Evolutionary conservation across 1,140 invertebrate genomes (phyloP).

Genomic region (Glomeris maerens): DNA sequence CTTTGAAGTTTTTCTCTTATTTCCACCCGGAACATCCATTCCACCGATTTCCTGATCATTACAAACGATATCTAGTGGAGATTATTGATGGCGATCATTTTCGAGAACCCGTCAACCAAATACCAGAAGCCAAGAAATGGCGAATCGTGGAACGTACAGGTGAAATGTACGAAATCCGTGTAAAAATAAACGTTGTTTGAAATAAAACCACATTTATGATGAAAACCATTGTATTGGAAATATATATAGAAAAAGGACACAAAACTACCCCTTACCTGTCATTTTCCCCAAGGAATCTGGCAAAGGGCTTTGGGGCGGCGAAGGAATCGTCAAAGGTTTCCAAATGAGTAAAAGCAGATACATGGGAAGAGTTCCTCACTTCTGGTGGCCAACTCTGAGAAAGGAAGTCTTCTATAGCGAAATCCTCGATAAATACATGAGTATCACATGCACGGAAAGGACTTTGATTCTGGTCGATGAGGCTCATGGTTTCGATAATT

Average conservation of each 20-base stretch:
- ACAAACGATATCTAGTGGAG: constrained; percentile 74
- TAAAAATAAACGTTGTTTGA: background rate
- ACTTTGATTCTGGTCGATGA: constrained; percentile 72
- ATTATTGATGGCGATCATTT: constrained; percentile 58
- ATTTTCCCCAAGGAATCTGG: constrained; percentile 63
- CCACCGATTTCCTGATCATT: constrained; percentile 54
- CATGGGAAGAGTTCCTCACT: constrained; percentile 50
- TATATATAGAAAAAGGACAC: constrained; percentile 41
- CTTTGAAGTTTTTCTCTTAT: background rate
- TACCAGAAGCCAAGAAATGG: constrained; percentile 56
- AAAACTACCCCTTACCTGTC: constrained; percentile 64
- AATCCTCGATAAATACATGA: constrained; percentile 74
- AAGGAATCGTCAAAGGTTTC: constrained; percentile 84
- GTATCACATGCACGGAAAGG: constrained; percentile 61
- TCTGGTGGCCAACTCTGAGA: constrained; percentile 70
- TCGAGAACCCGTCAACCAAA: constrained; percentile 70
- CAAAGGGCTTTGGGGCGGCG: constrained; percentile 87
- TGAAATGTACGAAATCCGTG: constrained; percentile 39
- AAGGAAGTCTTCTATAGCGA: constrained; percentile 80
- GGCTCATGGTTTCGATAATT: constrained; percentile 85
- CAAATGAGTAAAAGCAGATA: constrained; percentile 39
- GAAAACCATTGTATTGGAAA: constrained; percentile 3
- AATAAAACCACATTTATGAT: constrained; percentile 7
- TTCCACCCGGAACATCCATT: constrained; percentile 10
- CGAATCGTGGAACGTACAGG: constrained; percentile 52